Evolutionary conservation across 2,113 vertebrate species (phyloP).

Genomic region (Nestor notabilis): DNA sequence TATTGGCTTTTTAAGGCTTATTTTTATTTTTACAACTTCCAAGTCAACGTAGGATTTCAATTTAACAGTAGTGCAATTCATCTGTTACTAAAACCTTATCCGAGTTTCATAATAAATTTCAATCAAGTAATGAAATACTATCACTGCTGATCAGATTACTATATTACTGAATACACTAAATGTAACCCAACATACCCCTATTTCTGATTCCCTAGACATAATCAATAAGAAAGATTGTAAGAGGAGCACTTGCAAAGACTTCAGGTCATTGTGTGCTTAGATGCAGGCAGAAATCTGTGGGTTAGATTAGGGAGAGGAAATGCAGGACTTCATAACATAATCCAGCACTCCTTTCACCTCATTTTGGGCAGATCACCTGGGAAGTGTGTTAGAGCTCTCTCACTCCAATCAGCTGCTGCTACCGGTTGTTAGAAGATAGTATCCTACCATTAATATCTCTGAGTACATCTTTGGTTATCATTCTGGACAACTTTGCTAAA

Average conservation of each 20-base stretch:
- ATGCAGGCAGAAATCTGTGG: neutral
- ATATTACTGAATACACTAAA: neutral
- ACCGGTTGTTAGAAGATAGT: neutral
- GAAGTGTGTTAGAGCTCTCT: neutral
- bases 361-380: neutral
- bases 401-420: neutral
- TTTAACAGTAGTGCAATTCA: neutral
- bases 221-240: neutral
- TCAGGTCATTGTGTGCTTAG: neutral
- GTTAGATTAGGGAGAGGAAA: neutral
- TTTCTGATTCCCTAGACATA: neutral
- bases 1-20: neutral
- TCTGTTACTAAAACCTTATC: neutral
- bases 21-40: neutral
- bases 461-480: neutral
- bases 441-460: neutral
- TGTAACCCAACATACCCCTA: neutral
- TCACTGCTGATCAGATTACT: neutral
- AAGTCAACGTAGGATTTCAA: conserved; percentile 18
- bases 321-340: neutral
- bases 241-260: neutral
- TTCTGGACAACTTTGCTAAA: neutral
- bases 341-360: neutral
- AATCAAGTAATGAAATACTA: neutral
- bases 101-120: conserved; percentile 9